Evolutionary conservation across 2,888 invertebrate genomes (phyloP), one percentile per base, ranked within the genome.

Genomic region (Thumatha senex): DNA sequence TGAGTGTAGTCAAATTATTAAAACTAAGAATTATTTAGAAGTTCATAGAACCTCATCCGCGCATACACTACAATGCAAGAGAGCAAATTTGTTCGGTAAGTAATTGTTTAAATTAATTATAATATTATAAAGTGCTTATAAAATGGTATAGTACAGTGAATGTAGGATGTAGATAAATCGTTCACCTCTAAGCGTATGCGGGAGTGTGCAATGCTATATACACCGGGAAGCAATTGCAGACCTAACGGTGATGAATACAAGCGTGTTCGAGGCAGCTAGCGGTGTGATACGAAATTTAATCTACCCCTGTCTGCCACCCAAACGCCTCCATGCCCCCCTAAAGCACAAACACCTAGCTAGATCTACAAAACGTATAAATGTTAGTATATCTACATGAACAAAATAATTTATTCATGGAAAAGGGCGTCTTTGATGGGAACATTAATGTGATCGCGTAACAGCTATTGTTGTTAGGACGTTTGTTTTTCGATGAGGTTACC

Each of bases 231-330:
- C 80, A 82, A 85, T 83, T 82, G 80, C 84, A 85, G 67, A 78
- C 79, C 81, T 84, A 81, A 80, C 80, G 65, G 73, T 86, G 87
- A 87, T 88, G 86, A 89, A 87, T 84, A 88, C 79, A 76, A 78
- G 79, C 77, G 73, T 78, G 81, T 81, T 79, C 67, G 80, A 80
- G 80, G 80, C 83, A 74, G 72, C 74, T 72, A 76, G 82, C 74
- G 74, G 78, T 79, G 80, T 74, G 78, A 82, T 80, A 83, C 85
- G 84, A 88, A 89, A 90, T 89, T 86, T 86, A 89, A 89, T 89
- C 89, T 89, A 79, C 86, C 87, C 84, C 86, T 72, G 87, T 87
- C 89, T 87, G 70, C 86, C 86, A 59, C 86, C 86, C 76, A 39
- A n/a, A 67, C 76, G 63, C 62, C 58, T 61, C 69, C 46, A 59